phyloP scores from a whole-genome alignment of 2,888 invertebrate species.

The Cyrtodaria siliqua region DNA sequence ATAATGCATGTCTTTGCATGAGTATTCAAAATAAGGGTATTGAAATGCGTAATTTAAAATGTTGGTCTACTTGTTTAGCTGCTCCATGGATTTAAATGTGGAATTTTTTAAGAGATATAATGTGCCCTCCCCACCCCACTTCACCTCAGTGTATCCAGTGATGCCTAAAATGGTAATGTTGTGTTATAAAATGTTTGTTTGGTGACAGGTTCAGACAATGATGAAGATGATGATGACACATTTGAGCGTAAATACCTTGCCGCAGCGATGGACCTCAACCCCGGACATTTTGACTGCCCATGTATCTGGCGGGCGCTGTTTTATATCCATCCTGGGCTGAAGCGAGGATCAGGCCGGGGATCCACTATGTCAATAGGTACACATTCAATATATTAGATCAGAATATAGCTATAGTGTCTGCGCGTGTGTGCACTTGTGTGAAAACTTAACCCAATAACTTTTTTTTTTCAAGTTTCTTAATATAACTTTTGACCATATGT shows the following conservation, averaged over 20 bases:
- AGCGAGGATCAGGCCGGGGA: conserved; percentile 83
- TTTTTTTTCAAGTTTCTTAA: no score
- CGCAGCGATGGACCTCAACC: conserved; percentile 86
- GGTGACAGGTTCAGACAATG: conserved; percentile 64
- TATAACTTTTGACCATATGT: no score
- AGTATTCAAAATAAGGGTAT: no score
- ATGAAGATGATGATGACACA: conserved; percentile 80
- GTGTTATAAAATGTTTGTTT: not conserved
- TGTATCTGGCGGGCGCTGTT: conserved; percentile 91
- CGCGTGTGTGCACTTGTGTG: no score
- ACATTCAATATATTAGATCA: no score
- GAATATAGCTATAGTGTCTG: no score
- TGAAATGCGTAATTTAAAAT: no score
- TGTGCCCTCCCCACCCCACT: no score
- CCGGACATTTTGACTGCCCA: conserved; percentile 91
- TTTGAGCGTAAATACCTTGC: conserved; percentile 83
- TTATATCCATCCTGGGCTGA: conserved; percentile 90
- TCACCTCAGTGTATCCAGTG: not conserved
- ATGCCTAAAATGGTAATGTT: not conserved
- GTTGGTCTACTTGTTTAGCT: no score
- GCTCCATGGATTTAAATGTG: not conserved
- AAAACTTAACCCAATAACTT: no score
- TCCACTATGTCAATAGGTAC: conserved; percentile 62
- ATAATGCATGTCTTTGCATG: no score
- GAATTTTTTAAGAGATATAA: not conserved